Evolutionary conservation across 2,888 invertebrate genomes (phyloP).

Genomic region (Xestoiulus laeticollis): DNA sequence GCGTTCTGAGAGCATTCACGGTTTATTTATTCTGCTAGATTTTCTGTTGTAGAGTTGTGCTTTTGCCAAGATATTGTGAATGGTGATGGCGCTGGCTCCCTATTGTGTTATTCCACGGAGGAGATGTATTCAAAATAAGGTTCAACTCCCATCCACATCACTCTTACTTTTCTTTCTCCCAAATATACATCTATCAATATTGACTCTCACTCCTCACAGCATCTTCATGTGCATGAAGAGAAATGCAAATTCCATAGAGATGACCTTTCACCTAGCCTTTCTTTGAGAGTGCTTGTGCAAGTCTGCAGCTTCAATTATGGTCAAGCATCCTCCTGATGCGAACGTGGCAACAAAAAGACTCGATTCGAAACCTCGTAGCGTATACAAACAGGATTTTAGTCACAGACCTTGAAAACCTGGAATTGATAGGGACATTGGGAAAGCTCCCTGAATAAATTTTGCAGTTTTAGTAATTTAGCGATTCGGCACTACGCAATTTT

Average conservation of each 20-base stretch:
- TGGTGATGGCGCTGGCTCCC: not conserved
- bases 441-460: too few species aligned
- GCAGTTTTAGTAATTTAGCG: too few species aligned
- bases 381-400: too few species aligned
- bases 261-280: not conserved
- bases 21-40: constrained; percentile 15
- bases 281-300: not conserved
- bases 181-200: not conserved
- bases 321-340: not conserved
- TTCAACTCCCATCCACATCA: constrained; percentile 10
- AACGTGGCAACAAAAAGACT: not conserved
- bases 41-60: constrained; percentile 13
- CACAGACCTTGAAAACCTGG: too few species aligned
- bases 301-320: not conserved
- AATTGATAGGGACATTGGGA: too few species aligned
- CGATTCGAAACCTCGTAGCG: too few species aligned
- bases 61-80: constrained; percentile 15
- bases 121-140: constrained; percentile 24
- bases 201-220: not conserved
- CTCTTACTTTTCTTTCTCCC: not conserved
- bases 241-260: not conserved
- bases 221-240: constrained; percentile 19
- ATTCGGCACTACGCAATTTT: too few species aligned
- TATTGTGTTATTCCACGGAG: not conserved
- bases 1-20: constrained; percentile 29